phyloP scores from a whole-genome alignment of 2,113 vertebrate species.

The Gambusia holbrooki region DNA sequence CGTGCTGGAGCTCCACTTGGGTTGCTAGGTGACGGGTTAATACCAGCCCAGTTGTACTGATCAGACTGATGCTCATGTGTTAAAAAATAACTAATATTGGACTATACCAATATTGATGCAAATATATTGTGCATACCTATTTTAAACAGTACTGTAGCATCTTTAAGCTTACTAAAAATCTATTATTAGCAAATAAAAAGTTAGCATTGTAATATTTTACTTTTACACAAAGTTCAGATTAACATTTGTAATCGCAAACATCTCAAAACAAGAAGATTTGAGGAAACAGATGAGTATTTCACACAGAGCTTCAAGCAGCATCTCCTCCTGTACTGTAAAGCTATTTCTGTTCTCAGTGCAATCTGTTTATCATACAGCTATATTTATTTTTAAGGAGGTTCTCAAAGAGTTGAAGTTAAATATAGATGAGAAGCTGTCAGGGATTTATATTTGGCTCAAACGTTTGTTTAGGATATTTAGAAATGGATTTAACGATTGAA shows the following conservation, averaged over 20 bases:
- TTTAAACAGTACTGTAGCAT: not conserved
- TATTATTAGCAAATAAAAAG: too few relatives aligned
- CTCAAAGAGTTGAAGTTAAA: not conserved
- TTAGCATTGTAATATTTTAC: too few relatives aligned
- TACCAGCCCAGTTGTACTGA: too few relatives aligned
- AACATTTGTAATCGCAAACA: not conserved
- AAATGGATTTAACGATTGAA: not conserved
- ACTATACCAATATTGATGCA: too few relatives aligned
- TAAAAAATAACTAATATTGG: too few relatives aligned
- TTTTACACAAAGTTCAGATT: not conserved
- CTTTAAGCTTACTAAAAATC: not conserved
- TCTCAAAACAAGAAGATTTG: constrained; percentile 16
- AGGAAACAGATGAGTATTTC: constrained; percentile 1
- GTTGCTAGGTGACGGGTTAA: too few relatives aligned
- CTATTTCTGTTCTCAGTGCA: not conserved
- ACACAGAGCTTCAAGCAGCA: constrained; percentile 3
- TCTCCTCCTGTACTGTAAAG: not conserved
- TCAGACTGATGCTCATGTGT: too few relatives aligned
- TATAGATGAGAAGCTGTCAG: not conserved
- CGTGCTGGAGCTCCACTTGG: too few relatives aligned
- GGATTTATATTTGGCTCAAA: not conserved
- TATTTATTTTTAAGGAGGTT: constrained; percentile 1
- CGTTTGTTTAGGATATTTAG: not conserved
- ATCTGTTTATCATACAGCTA: constrained; percentile 18
- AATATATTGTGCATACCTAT: too few relatives aligned